Evolutionary conservation across 2,888 invertebrate genomes (phyloP).

Genomic region (Drosophila basisetae): DNA sequence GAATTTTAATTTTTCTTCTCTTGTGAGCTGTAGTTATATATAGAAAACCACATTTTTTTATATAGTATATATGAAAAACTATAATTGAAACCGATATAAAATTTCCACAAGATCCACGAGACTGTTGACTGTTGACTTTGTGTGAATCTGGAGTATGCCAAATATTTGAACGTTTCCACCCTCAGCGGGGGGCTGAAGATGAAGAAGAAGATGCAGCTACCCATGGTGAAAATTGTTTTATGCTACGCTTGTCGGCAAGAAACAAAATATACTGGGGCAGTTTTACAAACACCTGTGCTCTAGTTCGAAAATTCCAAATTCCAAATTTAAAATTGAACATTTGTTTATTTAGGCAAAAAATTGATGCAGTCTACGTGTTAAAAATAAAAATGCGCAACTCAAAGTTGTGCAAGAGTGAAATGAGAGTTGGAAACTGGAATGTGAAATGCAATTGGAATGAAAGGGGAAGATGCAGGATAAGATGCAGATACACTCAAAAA

Average conservation of each 20-base stretch:
- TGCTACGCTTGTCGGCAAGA: conserved; percentile 23
- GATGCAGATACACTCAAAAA: neutral
- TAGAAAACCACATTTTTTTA: neutral
- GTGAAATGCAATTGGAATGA: conserved; percentile 1
- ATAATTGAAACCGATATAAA: conserved; percentile 19
- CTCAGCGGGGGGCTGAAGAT: conserved; percentile 18
- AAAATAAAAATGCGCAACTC: conserved; percentile 28
- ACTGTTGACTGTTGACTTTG: neutral
- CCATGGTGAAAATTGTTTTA: conserved; percentile 29
- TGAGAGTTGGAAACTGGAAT: conserved; percentile 23
- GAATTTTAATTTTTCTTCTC: neutral
- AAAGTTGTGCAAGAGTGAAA: conserved; percentile 42
- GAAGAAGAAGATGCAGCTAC: conserved; percentile 1
- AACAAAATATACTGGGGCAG: conserved; percentile 13
- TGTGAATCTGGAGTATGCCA: conserved; percentile 11
- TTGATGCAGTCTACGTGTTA: conserved; percentile 22
- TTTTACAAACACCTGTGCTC: conserved; percentile 72
- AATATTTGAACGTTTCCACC: conserved; percentile 34
- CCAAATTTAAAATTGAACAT: conserved; percentile 5
- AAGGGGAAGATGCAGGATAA: conserved; percentile 9
- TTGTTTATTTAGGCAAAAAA: conserved; percentile 51
- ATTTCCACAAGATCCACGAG: conserved; percentile 3
- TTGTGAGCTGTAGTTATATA: neutral
- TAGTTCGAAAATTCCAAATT: conserved; percentile 36
- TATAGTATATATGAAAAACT: neutral